A percentile compares a stretch with the other conserved stretches of the same genome.
Evolutionary conservation across 2,797 vertebrate species (phyloP).

Genomic region (Phrynocephalus forsythii): DNA sequence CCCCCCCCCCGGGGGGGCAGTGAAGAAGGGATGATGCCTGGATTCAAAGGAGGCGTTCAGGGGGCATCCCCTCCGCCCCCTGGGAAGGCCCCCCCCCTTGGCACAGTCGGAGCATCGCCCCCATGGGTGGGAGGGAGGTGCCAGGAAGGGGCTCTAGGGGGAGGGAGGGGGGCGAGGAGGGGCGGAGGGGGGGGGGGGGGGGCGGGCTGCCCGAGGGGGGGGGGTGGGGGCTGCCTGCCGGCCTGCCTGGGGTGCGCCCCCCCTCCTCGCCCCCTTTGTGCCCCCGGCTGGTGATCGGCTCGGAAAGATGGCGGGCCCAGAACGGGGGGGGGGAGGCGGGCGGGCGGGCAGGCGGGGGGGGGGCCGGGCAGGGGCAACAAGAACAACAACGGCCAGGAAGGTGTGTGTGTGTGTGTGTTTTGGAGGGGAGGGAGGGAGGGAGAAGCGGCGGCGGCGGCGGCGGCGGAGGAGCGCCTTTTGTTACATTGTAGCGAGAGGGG

Average conservation of each 20-base stretch:
- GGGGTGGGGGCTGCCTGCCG: no score
- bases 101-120: no score
- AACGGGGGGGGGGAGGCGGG: background rate
- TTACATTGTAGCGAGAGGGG: conserved; percentile 79
- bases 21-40: no score
- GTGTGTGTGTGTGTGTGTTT: no score
- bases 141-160: background rate
- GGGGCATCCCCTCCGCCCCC: no score
- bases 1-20: no score
- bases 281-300: background rate
- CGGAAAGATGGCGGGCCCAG: background rate
- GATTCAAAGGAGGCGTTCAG: no score
- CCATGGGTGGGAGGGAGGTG: background rate
- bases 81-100: no score
- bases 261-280: background rate
- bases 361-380: no score
- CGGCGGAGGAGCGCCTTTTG: conserved; percentile 75
- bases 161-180: background rate
- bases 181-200: background rate
- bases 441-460: background rate
- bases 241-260: background rate
- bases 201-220: no score
- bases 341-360: no score
- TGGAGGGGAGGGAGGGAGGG: background rate
- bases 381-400: no score